Percentiles rank a stretch among this genome's conserved stretches.
Evolutionary conservation across 2,113 vertebrate genomes (phyloP).

Genomic region (Pagrus major): DNA sequence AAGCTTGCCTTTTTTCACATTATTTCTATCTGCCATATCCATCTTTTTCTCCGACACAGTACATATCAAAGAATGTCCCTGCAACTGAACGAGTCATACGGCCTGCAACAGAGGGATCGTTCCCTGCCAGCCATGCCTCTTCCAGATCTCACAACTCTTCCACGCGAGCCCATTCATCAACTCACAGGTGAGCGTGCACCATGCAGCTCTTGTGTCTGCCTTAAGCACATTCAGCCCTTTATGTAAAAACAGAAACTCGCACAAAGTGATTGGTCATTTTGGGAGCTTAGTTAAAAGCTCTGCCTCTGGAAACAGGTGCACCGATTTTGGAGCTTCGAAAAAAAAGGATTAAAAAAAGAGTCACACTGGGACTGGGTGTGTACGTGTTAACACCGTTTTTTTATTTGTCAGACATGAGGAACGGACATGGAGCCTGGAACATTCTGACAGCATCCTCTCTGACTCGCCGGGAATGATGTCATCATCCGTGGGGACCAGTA

Average conservation of each 20-base stretch:
- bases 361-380: constrained; percentile 29
- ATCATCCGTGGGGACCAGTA: constrained; percentile 97
- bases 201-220: not conserved
- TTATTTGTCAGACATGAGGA: constrained; percentile 90
- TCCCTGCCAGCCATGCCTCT: constrained; percentile 94
- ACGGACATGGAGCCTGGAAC: constrained; percentile 96
- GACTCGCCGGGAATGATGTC: constrained; percentile 96
- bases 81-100: constrained; percentile 94
- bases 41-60: constrained; percentile 82
- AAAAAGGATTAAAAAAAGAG: not conserved
- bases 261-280: not conserved
- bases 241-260: not conserved
- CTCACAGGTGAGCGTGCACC: constrained; percentile 87
- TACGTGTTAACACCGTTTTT: constrained; percentile 55
- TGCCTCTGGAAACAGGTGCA: not conserved
- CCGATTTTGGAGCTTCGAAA: not conserved
- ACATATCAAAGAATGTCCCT: constrained; percentile 96
- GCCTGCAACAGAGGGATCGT: constrained; percentile 92
- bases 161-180: constrained; percentile 94
- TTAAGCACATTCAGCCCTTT: not conserved
- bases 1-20: not conserved
- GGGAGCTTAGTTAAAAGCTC: not conserved
- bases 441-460: constrained; percentile 94
- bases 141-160: constrained; percentile 97
- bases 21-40: constrained; percentile 41